Conservation (phyloP, 2,113 vertebrate genomes). For the Clarias macrocephalus region DNA sequence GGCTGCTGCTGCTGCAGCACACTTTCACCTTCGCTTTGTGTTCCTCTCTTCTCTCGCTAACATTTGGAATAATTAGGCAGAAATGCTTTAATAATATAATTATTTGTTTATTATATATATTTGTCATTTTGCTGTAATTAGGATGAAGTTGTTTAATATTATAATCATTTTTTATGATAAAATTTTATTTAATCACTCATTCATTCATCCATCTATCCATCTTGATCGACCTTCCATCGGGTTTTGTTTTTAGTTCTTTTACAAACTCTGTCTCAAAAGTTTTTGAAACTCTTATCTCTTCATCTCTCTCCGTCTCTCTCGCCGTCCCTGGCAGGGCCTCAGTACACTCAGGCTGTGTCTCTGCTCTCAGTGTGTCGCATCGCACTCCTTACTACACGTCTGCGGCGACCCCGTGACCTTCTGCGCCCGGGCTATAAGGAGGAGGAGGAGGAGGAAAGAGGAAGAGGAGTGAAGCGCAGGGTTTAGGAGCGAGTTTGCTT, state of each 20-base stretch:
- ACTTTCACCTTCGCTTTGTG: neutral
- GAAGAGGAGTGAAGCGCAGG: neutral
- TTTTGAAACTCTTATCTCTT: neutral
- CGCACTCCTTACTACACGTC: neutral
- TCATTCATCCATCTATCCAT: neutral
- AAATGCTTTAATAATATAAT: neutral
- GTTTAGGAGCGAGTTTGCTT: neutral
- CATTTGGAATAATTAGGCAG: neutral
- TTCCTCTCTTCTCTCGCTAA: neutral
- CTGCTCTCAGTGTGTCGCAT: conserved; percentile 36
- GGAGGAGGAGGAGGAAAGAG: neutral
- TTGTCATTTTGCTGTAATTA: neutral
- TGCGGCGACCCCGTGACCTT: neutral
- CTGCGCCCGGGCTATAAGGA: conserved; percentile 3
- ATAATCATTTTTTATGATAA: neutral
- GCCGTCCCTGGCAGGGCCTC: neutral
- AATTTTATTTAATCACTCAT: neutral
- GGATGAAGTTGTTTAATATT: too few relatives aligned
- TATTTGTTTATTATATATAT: neutral
- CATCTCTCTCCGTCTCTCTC: neutral
- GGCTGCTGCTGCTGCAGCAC: conserved; percentile 38
- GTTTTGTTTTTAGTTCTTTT: neutral
- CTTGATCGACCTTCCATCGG: too few relatives aligned
- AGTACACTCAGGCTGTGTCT: conserved; percentile 17
- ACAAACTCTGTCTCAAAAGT: neutral